A percentile compares a stretch with the other conserved stretches of the same genome.
phyloP scores from a whole-genome alignment of 2,113 vertebrate species.

The Notothenia rossii region DNA sequence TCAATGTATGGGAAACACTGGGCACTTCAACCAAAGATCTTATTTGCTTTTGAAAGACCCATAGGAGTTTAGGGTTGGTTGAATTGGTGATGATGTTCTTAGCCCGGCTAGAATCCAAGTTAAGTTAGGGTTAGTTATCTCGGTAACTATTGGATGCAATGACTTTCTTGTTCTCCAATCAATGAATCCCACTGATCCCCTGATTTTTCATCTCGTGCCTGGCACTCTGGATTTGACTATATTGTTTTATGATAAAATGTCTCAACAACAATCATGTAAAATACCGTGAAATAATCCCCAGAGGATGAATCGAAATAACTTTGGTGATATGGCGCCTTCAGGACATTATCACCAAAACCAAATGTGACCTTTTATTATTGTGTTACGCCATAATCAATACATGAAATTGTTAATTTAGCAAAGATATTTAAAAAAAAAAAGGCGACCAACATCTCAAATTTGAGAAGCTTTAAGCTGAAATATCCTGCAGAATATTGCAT shows the following conservation, averaged over 20 bases:
- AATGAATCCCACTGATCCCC: not conserved
- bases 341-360: too few relatives aligned
- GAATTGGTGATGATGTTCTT: not conserved
- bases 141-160: not conserved
- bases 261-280: too few relatives aligned
- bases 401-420: not conserved
- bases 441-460: too few relatives aligned
- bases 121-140: not conserved
- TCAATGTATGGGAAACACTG: too few relatives aligned
- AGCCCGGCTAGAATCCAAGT: not conserved
- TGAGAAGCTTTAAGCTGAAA: not conserved
- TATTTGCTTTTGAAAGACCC: not conserved
- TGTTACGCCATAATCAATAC: not conserved
- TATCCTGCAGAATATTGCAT: not conserved
- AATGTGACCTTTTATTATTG: not conserved
- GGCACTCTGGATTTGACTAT: not conserved
- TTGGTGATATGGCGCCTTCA: too few relatives aligned
- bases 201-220: not conserved
- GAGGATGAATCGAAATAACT: not conserved
- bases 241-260: not conserved
- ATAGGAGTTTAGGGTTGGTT: not conserved
- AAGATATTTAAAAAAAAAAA: not conserved
- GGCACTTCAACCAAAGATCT: not conserved
- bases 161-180: not conserved
- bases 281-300: not conserved